These are phyloP conservation scores for Hirudinaria manillensis DNA, from an alignment of 2,888 invertebrate species.

Conservation along the genomic window DNA sequence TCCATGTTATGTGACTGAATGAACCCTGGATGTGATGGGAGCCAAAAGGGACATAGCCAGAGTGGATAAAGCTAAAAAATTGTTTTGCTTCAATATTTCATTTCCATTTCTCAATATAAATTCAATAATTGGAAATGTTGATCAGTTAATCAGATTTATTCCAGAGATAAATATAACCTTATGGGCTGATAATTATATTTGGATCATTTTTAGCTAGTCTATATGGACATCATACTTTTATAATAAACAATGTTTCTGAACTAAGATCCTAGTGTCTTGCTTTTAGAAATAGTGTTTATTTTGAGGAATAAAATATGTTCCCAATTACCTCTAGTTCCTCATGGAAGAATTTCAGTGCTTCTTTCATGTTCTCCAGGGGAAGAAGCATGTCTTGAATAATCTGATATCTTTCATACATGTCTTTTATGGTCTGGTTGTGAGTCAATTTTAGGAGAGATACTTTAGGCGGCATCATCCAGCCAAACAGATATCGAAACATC, in stretches of 20 bases:
- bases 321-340: constrained; percentile 61
- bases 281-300: background rate
- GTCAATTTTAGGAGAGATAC: constrained; percentile 73
- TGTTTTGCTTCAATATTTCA: no score
- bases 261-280: background rate
- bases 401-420: constrained; percentile 70
- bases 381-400: constrained; percentile 76
- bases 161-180: no score
- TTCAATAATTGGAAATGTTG: no score
- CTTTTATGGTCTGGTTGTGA: constrained; percentile 65
- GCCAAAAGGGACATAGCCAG: constrained; percentile 75
- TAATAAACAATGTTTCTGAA: background rate
- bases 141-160: no score
- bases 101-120: no score
- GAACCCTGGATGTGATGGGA: constrained; percentile 67
- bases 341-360: constrained; percentile 65
- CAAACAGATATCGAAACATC: constrained; percentile 67
- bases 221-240: background rate
- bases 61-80: constrained; percentile 67
- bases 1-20: constrained; percentile 60
- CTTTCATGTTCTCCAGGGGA: constrained; percentile 62
- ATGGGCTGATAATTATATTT: no score
- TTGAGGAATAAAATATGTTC: constrained; percentile 34
- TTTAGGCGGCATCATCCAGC: constrained; percentile 78
- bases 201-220: background rate